phyloP scores from a whole-genome alignment of 2,797 vertebrate species.

The Helostoma temminkii region DNA sequence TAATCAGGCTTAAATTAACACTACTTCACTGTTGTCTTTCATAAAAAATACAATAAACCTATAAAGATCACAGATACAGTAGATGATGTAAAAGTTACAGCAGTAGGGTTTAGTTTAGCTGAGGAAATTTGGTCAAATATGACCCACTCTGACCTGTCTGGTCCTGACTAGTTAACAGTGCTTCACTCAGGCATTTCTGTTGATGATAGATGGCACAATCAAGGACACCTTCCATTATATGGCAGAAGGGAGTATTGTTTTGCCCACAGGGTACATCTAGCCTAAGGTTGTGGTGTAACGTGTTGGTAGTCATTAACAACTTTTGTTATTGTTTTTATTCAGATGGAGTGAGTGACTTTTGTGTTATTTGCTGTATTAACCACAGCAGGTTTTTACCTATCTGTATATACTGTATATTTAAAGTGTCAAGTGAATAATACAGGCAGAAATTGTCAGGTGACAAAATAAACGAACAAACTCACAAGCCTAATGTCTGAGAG shows the following conservation, averaged over 20 bases:
- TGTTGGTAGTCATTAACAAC: background rate
- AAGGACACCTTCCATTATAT: constrained; percentile 5
- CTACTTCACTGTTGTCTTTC: background rate
- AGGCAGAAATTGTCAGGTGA: background rate
- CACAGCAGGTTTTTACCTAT: no score
- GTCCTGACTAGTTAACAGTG: constrained; percentile 4
- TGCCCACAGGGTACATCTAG: constrained; percentile 15
- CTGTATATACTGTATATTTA: no score
- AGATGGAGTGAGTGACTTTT: background rate
- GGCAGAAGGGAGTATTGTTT: background rate
- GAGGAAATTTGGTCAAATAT: no score
- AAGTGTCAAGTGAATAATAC: constrained; percentile 3
- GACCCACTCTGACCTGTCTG: no score
- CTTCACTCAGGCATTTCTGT: constrained; percentile 18
- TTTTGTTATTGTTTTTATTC: constrained; percentile 18
- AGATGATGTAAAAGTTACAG: background rate
- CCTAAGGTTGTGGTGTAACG: constrained; percentile 9
- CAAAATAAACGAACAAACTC: constrained; percentile 7
- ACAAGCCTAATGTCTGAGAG: background rate
- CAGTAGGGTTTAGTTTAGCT: no score
- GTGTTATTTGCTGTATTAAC: background rate
- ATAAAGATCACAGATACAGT: background rate
- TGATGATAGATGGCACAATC: constrained; percentile 13
- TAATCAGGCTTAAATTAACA: background rate
- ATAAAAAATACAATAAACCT: background rate